Evolutionary conservation across 1,140 invertebrate genomes (phyloP).

Genomic region (Sipha flava): DNA sequence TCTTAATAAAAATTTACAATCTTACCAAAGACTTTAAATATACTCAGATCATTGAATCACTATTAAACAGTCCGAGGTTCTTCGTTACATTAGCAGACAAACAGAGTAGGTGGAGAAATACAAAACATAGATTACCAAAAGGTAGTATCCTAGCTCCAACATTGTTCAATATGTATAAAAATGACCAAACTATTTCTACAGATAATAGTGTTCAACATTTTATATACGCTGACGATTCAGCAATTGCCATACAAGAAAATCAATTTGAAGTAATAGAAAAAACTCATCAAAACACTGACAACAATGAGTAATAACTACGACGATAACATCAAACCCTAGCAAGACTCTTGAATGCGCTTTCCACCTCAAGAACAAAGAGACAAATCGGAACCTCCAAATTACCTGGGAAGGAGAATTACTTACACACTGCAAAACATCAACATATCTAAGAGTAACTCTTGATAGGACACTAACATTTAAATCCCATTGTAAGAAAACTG

Average conservation of each 20-base stretch:
- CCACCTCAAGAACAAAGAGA: slow-evolving; percentile 16
- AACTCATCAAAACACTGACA: neutral
- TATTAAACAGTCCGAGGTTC: no score
- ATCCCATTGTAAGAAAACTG: slow-evolving; percentile 12
- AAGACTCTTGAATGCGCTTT: neutral
- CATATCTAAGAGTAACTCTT: slow-evolving; percentile 10
- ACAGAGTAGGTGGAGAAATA: no score
- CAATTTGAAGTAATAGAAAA: neutral
- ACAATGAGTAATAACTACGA: neutral
- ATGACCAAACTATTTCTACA: neutral
- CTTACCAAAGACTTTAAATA: no score
- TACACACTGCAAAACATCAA: neutral
- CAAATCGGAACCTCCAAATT: neutral
- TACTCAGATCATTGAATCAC: no score
- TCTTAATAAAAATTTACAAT: no score
- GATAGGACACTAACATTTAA: slow-evolving; percentile 12
- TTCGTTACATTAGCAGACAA: no score
- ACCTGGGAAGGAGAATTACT: neutral
- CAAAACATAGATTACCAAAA: no score
- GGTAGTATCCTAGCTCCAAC: no score
- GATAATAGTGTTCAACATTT: neutral
- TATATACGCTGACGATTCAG: slow-evolving; percentile 36
- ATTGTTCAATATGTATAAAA: no score
- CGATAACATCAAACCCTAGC: slow-evolving; percentile 6
- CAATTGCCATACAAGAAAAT: slow-evolving; percentile 22